phyloP scores from a whole-genome alignment of 2,113 vertebrate genomes.

The Mirounga angustirostris region DNA sequence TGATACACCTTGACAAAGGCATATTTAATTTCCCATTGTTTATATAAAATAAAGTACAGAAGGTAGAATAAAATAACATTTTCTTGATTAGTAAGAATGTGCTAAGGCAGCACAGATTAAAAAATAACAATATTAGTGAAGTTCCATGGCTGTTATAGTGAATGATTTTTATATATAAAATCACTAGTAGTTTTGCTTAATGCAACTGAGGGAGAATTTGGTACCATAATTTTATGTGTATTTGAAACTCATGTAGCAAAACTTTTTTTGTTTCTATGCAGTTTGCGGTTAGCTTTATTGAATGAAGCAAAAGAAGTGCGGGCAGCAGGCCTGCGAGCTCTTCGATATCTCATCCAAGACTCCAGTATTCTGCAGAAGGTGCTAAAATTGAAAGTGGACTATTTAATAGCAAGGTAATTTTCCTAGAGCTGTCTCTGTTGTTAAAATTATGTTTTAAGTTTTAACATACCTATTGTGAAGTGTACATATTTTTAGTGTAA shows the following conservation, averaged over 20 bases:
- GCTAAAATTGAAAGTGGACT: conserved; percentile 97
- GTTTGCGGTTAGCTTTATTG: conserved; percentile 95
- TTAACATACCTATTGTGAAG: not conserved
- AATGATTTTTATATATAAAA: conserved; percentile 20
- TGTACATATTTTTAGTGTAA: conserved; percentile 25
- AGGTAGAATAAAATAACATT: not conserved
- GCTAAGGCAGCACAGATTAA: not conserved
- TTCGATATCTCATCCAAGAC: conserved; percentile 98
- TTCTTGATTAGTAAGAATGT: not conserved
- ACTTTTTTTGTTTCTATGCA: conserved; percentile 75
- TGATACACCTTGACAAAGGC: not conserved
- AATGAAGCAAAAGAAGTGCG: conserved; percentile 99
- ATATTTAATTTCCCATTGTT: conserved; percentile 18
- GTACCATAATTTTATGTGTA: not conserved
- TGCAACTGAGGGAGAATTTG: not conserved
- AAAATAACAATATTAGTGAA: not conserved
- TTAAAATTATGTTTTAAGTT: conserved; percentile 5
- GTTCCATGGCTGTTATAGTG: not conserved
- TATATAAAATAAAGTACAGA: not conserved
- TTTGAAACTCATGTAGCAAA: not conserved
- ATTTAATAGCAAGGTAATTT: conserved; percentile 97
- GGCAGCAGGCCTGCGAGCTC: conserved; percentile 96
- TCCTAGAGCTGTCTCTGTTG: not conserved
- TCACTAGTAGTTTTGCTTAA: not conserved
- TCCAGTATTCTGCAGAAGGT: conserved; percentile 96